Conservation (phyloP, 2,888 invertebrate genomes). For the Bombyx huttoni region DNA sequence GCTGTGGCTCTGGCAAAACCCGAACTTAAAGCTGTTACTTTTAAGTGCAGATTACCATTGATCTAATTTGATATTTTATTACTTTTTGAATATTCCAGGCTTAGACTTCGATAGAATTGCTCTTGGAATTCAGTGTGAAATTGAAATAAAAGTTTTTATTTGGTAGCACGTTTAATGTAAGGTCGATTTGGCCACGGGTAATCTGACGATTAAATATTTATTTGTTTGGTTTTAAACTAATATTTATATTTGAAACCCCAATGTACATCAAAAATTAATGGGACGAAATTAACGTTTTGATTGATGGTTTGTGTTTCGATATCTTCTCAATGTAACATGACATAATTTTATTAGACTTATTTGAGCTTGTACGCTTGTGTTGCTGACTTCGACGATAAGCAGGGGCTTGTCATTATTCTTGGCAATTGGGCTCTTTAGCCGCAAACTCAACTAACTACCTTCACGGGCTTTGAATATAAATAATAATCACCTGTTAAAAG, state of each 20-base stretch:
- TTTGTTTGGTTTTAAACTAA: conserved; percentile 47
- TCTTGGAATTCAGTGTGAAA: conserved; percentile 65
- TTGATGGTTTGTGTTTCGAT: conserved; percentile 16
- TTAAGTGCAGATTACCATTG: conserved; percentile 14
- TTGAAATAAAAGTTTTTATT: conserved; percentile 56
- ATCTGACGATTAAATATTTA: conserved; percentile 50
- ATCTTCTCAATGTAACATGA: not conserved
- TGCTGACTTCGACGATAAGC: no score
- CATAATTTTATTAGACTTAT: no score
- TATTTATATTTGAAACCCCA: conserved; percentile 25
- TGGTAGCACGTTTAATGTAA: conserved; percentile 26
- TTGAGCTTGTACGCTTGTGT: no score
- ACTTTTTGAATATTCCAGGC: conserved; percentile 11
- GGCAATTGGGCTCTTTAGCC: no score
- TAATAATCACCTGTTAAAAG: no score
- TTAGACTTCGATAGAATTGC: conserved; percentile 48
- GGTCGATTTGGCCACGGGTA: conserved; percentile 31
- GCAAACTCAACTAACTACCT: no score
- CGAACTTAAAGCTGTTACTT: conserved; percentile 16
- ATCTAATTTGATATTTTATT: conserved; percentile 9
- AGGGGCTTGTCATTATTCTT: no score
- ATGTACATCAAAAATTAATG: conserved; percentile 23
- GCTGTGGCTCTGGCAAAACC: conserved; percentile 21
- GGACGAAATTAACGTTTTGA: conserved; percentile 22
- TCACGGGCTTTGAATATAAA: no score